These are phyloP conservation scores for Hybognathus amarus DNA, from an alignment of 2,797 vertebrate species.

Conservation along the genomic window DNA sequence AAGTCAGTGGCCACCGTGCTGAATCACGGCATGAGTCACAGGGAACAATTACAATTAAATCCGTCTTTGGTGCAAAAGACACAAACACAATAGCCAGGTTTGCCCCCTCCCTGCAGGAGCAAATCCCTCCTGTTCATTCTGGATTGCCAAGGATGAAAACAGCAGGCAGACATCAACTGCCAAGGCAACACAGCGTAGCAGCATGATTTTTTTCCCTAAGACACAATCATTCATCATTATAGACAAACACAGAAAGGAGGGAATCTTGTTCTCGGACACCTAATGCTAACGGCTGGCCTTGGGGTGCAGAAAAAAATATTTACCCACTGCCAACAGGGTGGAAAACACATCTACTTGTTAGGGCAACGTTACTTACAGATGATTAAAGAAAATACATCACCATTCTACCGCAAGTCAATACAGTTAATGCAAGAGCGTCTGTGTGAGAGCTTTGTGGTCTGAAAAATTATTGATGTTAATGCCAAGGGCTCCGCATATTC, in stretches of 20 bases:
- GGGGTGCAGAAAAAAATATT: constrained; percentile 36
- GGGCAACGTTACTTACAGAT: constrained; percentile 7
- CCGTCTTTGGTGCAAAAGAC: neutral
- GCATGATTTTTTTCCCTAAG: neutral
- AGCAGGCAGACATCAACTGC: neutral
- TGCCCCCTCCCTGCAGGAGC: constrained; percentile 7
- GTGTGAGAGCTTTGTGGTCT: neutral
- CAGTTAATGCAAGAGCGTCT: neutral
- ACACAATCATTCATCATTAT: constrained; percentile 21
- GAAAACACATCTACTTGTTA: constrained; percentile 44
- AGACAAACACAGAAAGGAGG: constrained; percentile 15
- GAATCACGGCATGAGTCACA: constrained; percentile 10
- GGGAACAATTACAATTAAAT: constrained; percentile 19
- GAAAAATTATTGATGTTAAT: constrained; percentile 38
- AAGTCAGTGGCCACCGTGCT: neutral
- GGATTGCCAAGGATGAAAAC: neutral
- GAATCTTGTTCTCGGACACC: constrained; percentile 7
- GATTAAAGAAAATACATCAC: constrained; percentile 42
- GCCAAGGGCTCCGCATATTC: constrained; percentile 6
- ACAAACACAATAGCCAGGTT: constrained; percentile 31
- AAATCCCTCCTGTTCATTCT: constrained; percentile 19
- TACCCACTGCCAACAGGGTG: constrained; percentile 33
- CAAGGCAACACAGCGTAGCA: neutral
- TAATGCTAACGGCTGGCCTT: constrained; percentile 25
- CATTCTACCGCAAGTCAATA: neutral